These are phyloP conservation scores for Gadopsis bispinosus DNA, from an alignment of 2,797 vertebrate species.

Conservation along the genomic window DNA sequence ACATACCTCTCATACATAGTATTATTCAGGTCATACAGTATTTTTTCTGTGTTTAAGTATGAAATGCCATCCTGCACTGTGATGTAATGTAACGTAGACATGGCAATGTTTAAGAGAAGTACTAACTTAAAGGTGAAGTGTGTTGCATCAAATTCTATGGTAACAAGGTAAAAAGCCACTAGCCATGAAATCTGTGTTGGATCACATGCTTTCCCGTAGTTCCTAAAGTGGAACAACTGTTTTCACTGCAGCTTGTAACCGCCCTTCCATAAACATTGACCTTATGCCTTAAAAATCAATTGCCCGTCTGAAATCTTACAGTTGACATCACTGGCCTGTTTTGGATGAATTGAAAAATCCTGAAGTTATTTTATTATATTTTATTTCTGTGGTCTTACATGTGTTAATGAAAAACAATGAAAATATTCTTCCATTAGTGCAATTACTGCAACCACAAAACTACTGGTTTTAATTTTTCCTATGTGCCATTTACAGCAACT, in stretches of 20 bases:
- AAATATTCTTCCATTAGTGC: neutral
- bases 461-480: neutral
- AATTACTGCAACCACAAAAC: neutral
- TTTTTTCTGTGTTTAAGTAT: conserved; percentile 3
- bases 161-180: conserved; percentile 66
- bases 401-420: conserved; percentile 8
- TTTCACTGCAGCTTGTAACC: conserved; percentile 66
- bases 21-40: neutral
- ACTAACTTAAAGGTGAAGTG: conserved; percentile 29
- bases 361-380: conserved; percentile 3
- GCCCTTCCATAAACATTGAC: conserved; percentile 78
- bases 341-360: conserved; percentile 11
- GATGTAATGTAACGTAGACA: neutral
- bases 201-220: conserved; percentile 54
- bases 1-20: conserved; percentile 6
- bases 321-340: conserved; percentile 40
- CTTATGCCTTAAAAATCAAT: conserved; percentile 79
- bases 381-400: neutral
- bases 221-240: conserved; percentile 72
- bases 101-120: conserved; percentile 3
- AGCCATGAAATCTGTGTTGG: conserved; percentile 72
- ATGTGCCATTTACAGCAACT: neutral
- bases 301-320: conserved; percentile 47
- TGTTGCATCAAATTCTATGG: conserved; percentile 47
- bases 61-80: neutral